Conservation (phyloP, 2,888 invertebrate genomes). For the Clitarchus hookeri region DNA sequence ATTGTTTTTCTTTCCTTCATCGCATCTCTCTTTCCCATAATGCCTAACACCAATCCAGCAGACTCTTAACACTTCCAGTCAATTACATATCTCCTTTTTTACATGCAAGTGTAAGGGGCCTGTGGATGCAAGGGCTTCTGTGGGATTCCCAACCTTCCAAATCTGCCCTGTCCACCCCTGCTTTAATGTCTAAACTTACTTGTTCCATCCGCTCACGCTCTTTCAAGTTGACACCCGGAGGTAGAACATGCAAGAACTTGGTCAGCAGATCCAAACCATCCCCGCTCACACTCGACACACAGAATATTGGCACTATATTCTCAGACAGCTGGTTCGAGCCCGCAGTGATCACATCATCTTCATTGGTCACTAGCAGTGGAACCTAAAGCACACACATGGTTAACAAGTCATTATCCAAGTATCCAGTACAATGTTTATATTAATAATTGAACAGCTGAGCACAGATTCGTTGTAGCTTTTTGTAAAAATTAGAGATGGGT, state of each 20-base stretch:
- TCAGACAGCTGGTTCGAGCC: conserved; percentile 68
- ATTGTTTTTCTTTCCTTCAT: too few relatives aligned
- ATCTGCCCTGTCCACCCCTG: not conserved
- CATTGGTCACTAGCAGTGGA: conserved; percentile 66
- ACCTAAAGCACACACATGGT: conserved; percentile 52
- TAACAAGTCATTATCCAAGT: too few relatives aligned
- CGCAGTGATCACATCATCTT: conserved; percentile 76
- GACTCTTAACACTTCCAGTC: too few relatives aligned
- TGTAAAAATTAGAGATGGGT: too few relatives aligned
- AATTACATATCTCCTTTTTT: too few relatives aligned
- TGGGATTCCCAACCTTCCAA: not conserved
- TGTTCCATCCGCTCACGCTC: conserved; percentile 74
- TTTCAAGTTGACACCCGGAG: conserved; percentile 65
- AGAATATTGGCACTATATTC: conserved; percentile 77
- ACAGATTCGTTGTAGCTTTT: too few relatives aligned
- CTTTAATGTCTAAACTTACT: conserved; percentile 49
- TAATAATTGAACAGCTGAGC: too few relatives aligned
- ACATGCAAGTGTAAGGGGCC: too few relatives aligned
- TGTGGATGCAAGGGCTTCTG: too few relatives aligned
- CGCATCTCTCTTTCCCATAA: too few relatives aligned
- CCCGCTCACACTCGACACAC: conserved; percentile 90
- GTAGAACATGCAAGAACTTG: conserved; percentile 82
- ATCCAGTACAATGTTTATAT: too few relatives aligned
- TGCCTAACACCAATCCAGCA: too few relatives aligned
- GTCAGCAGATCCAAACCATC: conserved; percentile 80